These are phyloP conservation scores for Drosophila pegasa DNA, from an alignment of 2,888 invertebrate species.

Conservation along the genomic window DNA sequence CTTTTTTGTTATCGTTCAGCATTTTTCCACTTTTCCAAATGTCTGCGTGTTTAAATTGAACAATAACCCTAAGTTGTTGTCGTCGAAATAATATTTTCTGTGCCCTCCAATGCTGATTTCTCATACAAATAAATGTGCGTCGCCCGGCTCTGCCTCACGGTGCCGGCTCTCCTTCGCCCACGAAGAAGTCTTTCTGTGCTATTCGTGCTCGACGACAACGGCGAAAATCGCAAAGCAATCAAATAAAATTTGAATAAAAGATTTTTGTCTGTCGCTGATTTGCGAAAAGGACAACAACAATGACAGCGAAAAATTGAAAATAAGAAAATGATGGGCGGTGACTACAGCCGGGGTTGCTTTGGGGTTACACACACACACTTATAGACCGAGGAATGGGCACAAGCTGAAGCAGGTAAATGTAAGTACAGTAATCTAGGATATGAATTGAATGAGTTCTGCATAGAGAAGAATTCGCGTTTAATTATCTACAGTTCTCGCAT, in stretches of 20 bases:
- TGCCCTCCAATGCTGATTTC: constrained; percentile 72
- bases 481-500: not conserved
- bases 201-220: constrained; percentile 53
- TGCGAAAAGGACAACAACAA: constrained; percentile 68
- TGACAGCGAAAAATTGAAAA: constrained; percentile 41
- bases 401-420: constrained; percentile 34
- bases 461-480: not conserved
- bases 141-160: constrained; percentile 11
- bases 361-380: constrained; percentile 11
- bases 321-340: constrained; percentile 63
- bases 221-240: constrained; percentile 81
- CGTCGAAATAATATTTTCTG: constrained; percentile 79
- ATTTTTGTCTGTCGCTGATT: constrained; percentile 82
- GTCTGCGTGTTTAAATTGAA: constrained; percentile 77
- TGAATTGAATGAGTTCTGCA: not conserved
- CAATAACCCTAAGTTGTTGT: constrained; percentile 80
- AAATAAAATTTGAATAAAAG: constrained; percentile 83
- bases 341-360: constrained; percentile 41
- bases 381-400: constrained; percentile 3
- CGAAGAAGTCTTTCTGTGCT: constrained; percentile 28
- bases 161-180: constrained; percentile 1
- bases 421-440: constrained; percentile 45
- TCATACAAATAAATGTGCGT: constrained; percentile 69
- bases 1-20: constrained; percentile 34
- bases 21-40: constrained; percentile 59